phyloP scores from a whole-genome alignment of 2,113 vertebrate species.

The Leiothrix lutea region DNA sequence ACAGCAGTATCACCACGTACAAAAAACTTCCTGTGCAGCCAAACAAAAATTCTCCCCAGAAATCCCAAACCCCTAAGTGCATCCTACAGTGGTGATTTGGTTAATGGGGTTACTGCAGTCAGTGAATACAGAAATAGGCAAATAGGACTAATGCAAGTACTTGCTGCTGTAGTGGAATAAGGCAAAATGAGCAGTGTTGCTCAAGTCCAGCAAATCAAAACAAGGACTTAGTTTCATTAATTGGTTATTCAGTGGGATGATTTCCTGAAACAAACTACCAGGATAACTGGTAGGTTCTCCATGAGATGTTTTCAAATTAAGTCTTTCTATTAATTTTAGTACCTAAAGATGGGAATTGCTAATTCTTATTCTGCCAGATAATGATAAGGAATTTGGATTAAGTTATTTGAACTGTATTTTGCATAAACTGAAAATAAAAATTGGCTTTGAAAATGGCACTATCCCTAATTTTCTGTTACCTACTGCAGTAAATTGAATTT shows the following conservation, averaged over 20 bases:
- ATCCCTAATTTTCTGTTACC: neutral
- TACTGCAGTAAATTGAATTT: neutral
- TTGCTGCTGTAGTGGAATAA: neutral
- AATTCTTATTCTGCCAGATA: neutral
- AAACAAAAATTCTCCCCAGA: neutral
- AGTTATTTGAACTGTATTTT: neutral
- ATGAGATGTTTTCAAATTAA: neutral
- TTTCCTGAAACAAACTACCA: neutral
- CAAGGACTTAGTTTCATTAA: neutral
- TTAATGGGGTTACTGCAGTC: neutral
- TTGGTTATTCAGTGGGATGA: neutral
- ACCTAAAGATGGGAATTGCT: neutral
- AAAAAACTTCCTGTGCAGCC: neutral
- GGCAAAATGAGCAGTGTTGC: neutral
- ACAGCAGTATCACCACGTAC: fast-evolving
- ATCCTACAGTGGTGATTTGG: fast-evolving
- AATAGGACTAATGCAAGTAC: neutral
- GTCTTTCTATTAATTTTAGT: neutral
- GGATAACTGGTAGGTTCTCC: neutral
- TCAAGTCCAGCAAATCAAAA: neutral
- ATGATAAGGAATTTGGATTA: neutral
- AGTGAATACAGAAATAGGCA: neutral
- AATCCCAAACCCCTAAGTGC: fast-evolving
- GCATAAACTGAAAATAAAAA: neutral
- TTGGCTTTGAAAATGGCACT: neutral